phyloP scores from a whole-genome alignment of 2,797 vertebrate species.

The Enteromius paludinosus region DNA sequence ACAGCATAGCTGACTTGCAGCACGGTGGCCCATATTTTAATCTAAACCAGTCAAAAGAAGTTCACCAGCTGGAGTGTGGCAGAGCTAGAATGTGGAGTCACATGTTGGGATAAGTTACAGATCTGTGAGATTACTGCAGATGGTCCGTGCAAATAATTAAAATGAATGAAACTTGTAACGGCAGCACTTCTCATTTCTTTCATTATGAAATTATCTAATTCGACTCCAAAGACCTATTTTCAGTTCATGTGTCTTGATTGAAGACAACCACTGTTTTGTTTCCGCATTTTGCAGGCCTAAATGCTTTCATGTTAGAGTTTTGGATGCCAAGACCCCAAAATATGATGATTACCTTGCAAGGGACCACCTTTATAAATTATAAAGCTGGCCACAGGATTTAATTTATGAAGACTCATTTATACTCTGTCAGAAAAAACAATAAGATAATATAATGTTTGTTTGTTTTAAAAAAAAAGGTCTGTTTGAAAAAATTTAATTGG shows the following conservation, averaged over 20 bases:
- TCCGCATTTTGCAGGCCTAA: neutral
- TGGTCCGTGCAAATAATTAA: conserved; percentile 36
- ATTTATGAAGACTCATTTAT: neutral
- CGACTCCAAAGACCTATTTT: conserved; percentile 23
- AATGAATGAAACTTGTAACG: conserved; percentile 44
- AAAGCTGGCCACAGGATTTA: neutral
- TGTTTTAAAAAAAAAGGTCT: no score
- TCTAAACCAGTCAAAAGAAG: conserved; percentile 59
- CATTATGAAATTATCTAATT: conserved; percentile 14
- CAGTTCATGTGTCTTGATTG: conserved; percentile 9
- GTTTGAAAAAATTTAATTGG: no score
- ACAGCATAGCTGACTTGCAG: conserved; percentile 66
- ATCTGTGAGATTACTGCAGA: conserved; percentile 42
- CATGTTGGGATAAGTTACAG: conserved; percentile 37
- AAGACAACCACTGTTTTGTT: conserved; percentile 4
- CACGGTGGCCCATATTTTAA: conserved; percentile 66
- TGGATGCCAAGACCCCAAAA: conserved; percentile 13
- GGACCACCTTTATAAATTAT: neutral
- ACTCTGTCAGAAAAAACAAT: neutral
- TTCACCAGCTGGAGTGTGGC: conserved; percentile 52
- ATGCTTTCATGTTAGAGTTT: neutral
- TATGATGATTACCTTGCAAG: neutral
- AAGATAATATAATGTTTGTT: neutral
- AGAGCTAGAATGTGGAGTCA: conserved; percentile 39
- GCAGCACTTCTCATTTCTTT: neutral